Evolutionary conservation across 2,888 invertebrate species (phyloP).

Genomic region (Plebejus argus): DNA sequence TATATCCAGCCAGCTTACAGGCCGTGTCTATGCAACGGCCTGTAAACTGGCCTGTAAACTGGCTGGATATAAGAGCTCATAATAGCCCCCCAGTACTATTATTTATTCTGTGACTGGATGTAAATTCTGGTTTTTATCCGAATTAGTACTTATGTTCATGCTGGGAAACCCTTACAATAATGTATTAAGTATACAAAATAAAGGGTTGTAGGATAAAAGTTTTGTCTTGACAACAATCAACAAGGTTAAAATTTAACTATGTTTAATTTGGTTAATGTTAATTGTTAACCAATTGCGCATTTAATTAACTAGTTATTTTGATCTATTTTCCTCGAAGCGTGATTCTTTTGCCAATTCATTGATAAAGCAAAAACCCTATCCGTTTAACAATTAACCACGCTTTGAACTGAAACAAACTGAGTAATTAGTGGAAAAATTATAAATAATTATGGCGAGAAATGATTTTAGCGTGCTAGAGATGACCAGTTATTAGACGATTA

Average conservation of each 20-base stretch:
- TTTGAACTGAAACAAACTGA: not conserved
- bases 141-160: too few relatives aligned
- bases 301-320: not conserved
- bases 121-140: too few relatives aligned
- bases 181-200: too few relatives aligned
- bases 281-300: not conserved
- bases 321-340: conserved; percentile 4
- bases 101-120: too few relatives aligned
- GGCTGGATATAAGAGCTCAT: too few relatives aligned
- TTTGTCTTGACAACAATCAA: not conserved
- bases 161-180: too few relatives aligned
- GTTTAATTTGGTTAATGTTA: not conserved
- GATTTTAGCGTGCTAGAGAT: conserved; percentile 19
- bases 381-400: not conserved
- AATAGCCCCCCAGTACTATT: too few relatives aligned
- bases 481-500: conserved; percentile 8
- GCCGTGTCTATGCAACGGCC: too few relatives aligned
- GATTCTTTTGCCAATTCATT: not conserved
- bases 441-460: not conserved
- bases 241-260: not conserved
- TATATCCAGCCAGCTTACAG: too few relatives aligned
- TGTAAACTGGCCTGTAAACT: too few relatives aligned
- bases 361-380: conserved; percentile 2
- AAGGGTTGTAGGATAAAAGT: not conserved
- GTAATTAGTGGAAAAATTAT: not conserved